These are phyloP conservation scores for Echeneis naucrates DNA, from an alignment of 2,797 vertebrate species.

Conservation along the genomic window DNA sequence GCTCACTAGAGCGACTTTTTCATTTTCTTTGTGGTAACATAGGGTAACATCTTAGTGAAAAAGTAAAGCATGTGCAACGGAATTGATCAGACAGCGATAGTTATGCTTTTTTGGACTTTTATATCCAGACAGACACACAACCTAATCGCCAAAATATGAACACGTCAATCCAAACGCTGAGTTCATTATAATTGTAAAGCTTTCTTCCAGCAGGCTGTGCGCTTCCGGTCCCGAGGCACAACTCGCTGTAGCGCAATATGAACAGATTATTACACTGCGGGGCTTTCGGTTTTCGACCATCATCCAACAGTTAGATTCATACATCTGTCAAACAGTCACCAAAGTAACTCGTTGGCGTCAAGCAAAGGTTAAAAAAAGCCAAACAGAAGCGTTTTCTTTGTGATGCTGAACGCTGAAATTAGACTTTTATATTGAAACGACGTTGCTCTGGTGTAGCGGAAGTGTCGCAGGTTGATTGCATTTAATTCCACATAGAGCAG, in stretches of 20 bases:
- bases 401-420: rapidly evolving
- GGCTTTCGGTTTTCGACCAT: neutral
- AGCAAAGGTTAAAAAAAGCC: neutral
- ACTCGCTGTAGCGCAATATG: neutral
- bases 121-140: neutral
- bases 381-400: neutral
- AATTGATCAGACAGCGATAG: neutral
- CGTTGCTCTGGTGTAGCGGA: conserved; percentile 21
- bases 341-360: neutral
- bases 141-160: neutral
- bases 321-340: no score
- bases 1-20: neutral
- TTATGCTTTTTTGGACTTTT: neutral
- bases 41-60: neutral
- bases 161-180: neutral
- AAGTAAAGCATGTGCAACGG: neutral
- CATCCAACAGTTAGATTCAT: neutral
- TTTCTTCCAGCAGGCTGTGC: neutral
- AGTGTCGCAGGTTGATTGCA: neutral
- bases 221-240: neutral
- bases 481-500: conserved; percentile 26
- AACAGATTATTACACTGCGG: neutral
- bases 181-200: conserved; percentile 11
- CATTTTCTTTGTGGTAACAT: neutral
- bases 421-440: conserved; percentile 58